Evolutionary conservation across 2,888 invertebrate species (phyloP), one percentile per base, ranked within the genome.

Genomic region (Drosophila eohydei): DNA sequence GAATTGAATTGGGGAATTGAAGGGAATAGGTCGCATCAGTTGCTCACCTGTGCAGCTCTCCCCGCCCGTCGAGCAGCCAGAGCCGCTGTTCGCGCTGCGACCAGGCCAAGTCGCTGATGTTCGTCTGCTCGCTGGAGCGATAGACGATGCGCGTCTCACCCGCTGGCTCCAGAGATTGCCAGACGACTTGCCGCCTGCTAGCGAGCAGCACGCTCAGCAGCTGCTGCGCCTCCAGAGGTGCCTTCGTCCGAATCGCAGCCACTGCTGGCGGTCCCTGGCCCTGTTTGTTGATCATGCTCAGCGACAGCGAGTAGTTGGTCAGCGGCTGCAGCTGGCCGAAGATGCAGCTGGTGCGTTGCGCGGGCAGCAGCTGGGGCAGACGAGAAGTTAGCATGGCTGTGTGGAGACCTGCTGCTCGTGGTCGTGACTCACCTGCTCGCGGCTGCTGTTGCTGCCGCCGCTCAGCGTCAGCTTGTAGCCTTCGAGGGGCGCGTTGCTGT

Each of bases 401-500:
- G 21, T 21, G 21, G 21, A 21, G 21, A 21, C 21, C 21, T 36
- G 14, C 14, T 0, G 4, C n/a, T 2, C 21, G 21, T 21, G 21
- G 21, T 21, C 21, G 21, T 4, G 32, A n/a, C 80, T 70, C 73
- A 96, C 96, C 95, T 96, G 95, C 81, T 96, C 94, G 75, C 95
- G 94, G 80, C 94, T 94, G 87, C 94, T 94, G 71, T 95, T 78
- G 21, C 16, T 75, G 30, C 16, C 50, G 2, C 36, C 9, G 30
- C 52, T 62, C 6, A 83, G 0, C 0, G 46, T 65, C 77, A 98
- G 93, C 78, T 96, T 96, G 93, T 97, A 98, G 78, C 97, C 97
- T 71, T 97, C 95, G 83, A 98, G 94, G 44, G 97, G 97, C 77
- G 97, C 98, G 92, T 97, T 97, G 58, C 96, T 96, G 91, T 96